Evolutionary conservation across 2,888 invertebrate genomes (phyloP), one percentile per base, ranked within the genome.

Genomic region (Ptilodon capucinus): DNA sequence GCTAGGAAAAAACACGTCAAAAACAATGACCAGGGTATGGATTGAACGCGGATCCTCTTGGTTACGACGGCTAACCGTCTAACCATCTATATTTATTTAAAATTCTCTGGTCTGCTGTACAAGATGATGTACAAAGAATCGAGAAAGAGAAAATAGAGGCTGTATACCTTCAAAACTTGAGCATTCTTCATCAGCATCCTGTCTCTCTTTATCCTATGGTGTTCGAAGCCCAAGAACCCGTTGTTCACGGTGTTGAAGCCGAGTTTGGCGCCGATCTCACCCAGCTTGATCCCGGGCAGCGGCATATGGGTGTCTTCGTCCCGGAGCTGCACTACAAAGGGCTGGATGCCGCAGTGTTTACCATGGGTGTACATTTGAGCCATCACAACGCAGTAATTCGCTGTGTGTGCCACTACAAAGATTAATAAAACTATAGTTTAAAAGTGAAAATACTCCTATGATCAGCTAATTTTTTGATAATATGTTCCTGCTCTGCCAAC

Each of bases 161-260:
- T 23, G 8, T 7, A 23, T 73, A 92, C 93, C 72, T 92, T 89
- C 25, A 91, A 75, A 65, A 98, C 97, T 89, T 97, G 94, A 16
- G 96, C 95, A 84, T 97, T 96, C 81, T 95, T 97, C 98, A 98
- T 98, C 17, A 99, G 82, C 97, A 99, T 97, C 54, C 97, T 91
- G 17, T 94, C 92, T 40, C 97, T 92, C 0, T 98, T 97, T 74
- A 99, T 95, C 57, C 97, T 93, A 14, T 97, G 95, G 65, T 97
- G 92, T 38, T 97, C 93, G 51, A 99, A 95, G 0, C 96, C 96
- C 46, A 99, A 90, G 79, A 96, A 99, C 0, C 99, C 99, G 79
- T 99, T 98, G 76, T 99, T 98, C 2, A 95, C 95, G 0, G 94
- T 93, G 70, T 97, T 96, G 92, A 96, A 97, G 4, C 97, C 98